Evolutionary conservation across 2,888 invertebrate genomes (phyloP), one percentile per base, ranked within the genome.

Genomic region (Habrosyne pyritoides): DNA sequence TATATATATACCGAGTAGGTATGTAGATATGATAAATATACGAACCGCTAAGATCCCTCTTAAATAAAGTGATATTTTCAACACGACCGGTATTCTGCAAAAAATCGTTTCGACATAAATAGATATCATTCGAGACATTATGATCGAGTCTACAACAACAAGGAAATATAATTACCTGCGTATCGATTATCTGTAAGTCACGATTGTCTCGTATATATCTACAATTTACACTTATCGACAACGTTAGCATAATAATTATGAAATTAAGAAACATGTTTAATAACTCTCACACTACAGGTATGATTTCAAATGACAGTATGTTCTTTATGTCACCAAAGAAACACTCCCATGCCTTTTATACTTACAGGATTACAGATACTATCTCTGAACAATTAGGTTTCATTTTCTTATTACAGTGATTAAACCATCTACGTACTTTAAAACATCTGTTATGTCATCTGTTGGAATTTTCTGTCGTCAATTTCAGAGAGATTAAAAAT

Each of bases 191-290:
- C 18, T 42, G 42, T 42, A 42, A 30, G 30, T 52, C 49, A 46
- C 42, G 42, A 10, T 47, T 10, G 3, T 36, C 48, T 22, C 47
- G 52, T 10, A 56, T 48, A 33, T 53, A 52, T 8, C 55, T 6
- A 46, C 53, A 49, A 24, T 56, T 24, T 3, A 49, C 55, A 18
- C 24, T 26, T 2, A 53, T 12, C 21, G 46, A 30, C 22, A 49
- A 36, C 12, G 22, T 26, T 24, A 49, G 26, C 14, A 21, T 21
- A 48, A 47, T 33, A 30, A 33, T 1, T 33, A 22, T 24, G 1
- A 21, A 24, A 12, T 52, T 52, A 36, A 21, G 18, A 52, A 42
- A 42, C 22, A 4, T 57, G 21, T 51, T 55, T 54, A 0, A 49
- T 48, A 21, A 7, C 5, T 36, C 18, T 18, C 7, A 8, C 0